Base-by-base conservation (phyloP, 2,797 vertebrate genomes). In the Carduelis carduelis region DNA sequence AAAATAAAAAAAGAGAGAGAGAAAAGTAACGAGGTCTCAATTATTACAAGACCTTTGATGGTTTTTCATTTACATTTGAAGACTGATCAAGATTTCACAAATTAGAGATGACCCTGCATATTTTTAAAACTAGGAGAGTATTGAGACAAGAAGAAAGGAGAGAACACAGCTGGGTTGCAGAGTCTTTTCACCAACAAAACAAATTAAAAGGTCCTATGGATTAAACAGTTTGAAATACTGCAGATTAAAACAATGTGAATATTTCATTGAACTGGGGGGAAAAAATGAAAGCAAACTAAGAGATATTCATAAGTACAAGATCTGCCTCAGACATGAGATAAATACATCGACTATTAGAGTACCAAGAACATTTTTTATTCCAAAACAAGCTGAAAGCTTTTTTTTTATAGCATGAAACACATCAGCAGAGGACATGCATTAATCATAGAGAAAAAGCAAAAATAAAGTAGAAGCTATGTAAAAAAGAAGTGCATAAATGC, bases 181-280 rank as follows among this genome's bases (percentile, higher is more conserved):
- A 39, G 32, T 41, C 11, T 72, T 85, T 71, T 63, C 27, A 70
- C 20, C 34, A 66, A 32, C 11, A 65, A 57, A 15, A 49, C 1
- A 24, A 37, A 64, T 43, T 12, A 52, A 60, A 72, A n/a, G 9
- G 1, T 26, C 9, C 22, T 69, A 21, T 28, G 17, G 13, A 78
- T 78, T 63, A 70, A 84, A 74, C 12, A 47, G 14, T 14, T 46
- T 34, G 10, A 75, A 94, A 84, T 37, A 43, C 11, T 18, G 41
- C 9, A 87, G n/a, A 87, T 28, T 39, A 59, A 87, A 92, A 65
- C 14, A 55, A 63, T 34, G 24, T 11, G 12, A 75, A 75, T 81
- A 68, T 43, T 70, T 12, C 22, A 50, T 1, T 46, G 27, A 77
- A 68, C 1, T 14, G 20, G 4, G 16, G 2, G 0, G 4, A 28